These are phyloP conservation scores for Paraplagusia blochii DNA, from an alignment of 2,113 vertebrate genomes.

Conservation along the genomic window DNA sequence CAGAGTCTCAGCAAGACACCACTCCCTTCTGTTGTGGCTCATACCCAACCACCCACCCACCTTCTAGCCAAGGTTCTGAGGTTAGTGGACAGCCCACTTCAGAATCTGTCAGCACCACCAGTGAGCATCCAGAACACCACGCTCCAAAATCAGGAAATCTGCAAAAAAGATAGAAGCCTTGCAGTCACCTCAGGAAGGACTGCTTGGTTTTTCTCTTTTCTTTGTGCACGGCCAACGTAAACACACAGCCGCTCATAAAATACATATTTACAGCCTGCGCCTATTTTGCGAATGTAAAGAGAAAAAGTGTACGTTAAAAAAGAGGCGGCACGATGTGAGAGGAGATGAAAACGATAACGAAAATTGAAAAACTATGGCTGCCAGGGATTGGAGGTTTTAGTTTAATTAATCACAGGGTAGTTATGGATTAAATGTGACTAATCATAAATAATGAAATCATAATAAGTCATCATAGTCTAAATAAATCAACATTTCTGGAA, in stretches of 20 bases:
- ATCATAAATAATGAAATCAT: no score
- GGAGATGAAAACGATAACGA: neutral
- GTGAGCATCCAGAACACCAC: slow-evolving; percentile 30
- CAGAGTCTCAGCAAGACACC: slow-evolving; percentile 49
- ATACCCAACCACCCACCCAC: slow-evolving; percentile 23
- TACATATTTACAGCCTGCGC: neutral
- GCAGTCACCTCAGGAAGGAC: slow-evolving; percentile 9
- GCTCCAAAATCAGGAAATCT: slow-evolving; percentile 28
- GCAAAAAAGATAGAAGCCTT: slow-evolving; percentile 27
- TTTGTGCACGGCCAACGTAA: slow-evolving; percentile 15
- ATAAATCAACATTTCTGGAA: no score
- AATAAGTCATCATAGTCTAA: no score
- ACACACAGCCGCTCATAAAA: neutral
- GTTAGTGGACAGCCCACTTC: slow-evolving; percentile 55
- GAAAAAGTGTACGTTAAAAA: neutral
- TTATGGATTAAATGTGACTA: no score
- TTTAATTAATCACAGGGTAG: no score
- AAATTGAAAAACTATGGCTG: no score
- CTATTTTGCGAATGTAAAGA: neutral
- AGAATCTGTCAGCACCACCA: slow-evolving; percentile 45
- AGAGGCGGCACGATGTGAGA: neutral
- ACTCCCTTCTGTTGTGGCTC: slow-evolving; percentile 42
- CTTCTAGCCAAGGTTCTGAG: slow-evolving; percentile 32
- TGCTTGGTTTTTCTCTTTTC: slow-evolving; percentile 9
- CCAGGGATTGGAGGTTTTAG: no score